Conservation (phyloP, 2,797 vertebrate species). For the Pseudocheirus occidentalis region DNA sequence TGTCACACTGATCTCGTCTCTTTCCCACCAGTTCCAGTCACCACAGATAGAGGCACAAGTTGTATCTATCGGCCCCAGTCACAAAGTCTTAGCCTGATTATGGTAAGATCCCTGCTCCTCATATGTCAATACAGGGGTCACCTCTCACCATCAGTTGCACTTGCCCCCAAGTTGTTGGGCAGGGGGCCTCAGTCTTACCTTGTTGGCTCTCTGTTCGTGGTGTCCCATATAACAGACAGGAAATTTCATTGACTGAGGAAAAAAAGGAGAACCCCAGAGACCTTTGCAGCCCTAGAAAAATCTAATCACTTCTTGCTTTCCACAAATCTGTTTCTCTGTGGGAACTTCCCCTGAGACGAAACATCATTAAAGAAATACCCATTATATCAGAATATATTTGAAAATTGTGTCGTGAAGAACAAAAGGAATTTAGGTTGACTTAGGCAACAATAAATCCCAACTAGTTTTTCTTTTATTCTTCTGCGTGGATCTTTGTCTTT, state of each 20-base stretch:
- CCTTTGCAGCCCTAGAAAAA: neutral
- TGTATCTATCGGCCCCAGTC: neutral
- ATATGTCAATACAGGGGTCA: too few species aligned
- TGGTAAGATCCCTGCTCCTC: too few species aligned
- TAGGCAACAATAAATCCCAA: neutral
- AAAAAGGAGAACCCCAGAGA: neutral
- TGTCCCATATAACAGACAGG: neutral
- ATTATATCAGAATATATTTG: neutral
- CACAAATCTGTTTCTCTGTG: neutral
- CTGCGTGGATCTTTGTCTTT: neutral
- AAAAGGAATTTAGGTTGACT: neutral
- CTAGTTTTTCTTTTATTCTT: neutral
- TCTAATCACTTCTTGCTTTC: neutral
- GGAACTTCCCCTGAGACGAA: neutral
- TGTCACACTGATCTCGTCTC: neutral
- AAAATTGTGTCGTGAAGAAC: neutral
- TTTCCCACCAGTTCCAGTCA: neutral
- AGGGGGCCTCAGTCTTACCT: neutral
- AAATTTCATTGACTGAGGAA: neutral
- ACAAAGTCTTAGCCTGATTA: neutral
- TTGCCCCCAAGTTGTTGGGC: neutral
- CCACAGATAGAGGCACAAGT: neutral
- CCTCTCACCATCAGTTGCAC: too few species aligned
- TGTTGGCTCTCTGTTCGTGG: neutral
- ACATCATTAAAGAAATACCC: neutral